Evolutionary conservation across 2,113 vertebrate species (phyloP), one percentile per base, ranked within the genome.

Genomic region (Odontophorus gujanensis): DNA sequence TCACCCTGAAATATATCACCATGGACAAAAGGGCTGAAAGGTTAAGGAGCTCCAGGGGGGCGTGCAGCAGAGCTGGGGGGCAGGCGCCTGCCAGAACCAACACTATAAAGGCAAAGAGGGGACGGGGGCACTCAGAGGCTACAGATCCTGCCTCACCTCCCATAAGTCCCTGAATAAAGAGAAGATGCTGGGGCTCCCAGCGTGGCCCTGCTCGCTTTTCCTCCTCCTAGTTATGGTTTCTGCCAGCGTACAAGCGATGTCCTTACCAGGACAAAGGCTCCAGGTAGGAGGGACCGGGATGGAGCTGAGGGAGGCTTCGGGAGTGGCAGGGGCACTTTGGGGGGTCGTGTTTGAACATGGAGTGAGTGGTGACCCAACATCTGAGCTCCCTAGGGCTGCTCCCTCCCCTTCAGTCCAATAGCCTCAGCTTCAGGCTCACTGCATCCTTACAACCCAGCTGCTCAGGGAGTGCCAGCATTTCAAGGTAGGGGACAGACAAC

Each of bases 1-100:
- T 96, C 96, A 96, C 92, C 87, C 96, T 96, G 94, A 95, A 91
- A 95, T 96, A 95, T 57, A 96, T 96, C 91, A 95, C 79, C 79
- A 85, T 16, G 59, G 84, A 96, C 95, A 96, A 96, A 96, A 87
- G 94, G 81, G 89, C 89, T 96, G 95, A 96, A 96, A 96, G 92
- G 93, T 95, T 96, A 93, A 79, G 72, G 92, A 95, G 92, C 95
- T 93, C 94, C 26, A 1, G 95, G 94, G 92, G 94, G 92, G 77
- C 14, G 72, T 36, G 89, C 78, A 73, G 78, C 53, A 55, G 92
- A 95, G 87, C 78, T 82, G 92, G 91, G 92, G 71, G 87, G 81
- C 95, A 42, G 78, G 45, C 1, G 9, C 48, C 86, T 71, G 84
- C 91, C 94, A 92, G 89, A 82, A 73, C 34, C 42, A 92, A 92